Evolutionary conservation across 1,140 invertebrate genomes (phyloP).

Genomic region (Caenorhabditis remanei): DNA sequence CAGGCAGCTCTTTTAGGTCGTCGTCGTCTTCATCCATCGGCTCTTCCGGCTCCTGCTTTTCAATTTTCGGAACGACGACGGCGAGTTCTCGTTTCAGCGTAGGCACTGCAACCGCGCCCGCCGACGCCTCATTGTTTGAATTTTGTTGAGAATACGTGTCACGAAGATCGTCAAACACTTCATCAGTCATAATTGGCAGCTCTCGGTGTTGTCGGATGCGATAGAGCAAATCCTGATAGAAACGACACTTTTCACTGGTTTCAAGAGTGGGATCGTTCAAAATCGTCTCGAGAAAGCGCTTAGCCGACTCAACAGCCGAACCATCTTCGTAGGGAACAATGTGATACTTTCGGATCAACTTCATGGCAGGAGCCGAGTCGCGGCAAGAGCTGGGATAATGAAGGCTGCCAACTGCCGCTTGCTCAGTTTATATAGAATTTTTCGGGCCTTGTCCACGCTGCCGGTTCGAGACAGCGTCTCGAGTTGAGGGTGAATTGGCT

Average conservation of each 20-base stretch:
- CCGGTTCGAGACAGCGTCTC: background rate
- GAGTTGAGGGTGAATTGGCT: background rate
- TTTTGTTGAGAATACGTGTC: too few relatives aligned
- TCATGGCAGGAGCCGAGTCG: background rate
- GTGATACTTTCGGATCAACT: slow-evolving; percentile 7
- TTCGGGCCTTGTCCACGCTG: background rate
- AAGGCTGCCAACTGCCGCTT: background rate
- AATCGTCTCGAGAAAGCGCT: background rate
- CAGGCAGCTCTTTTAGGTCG: too few relatives aligned
- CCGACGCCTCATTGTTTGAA: too few relatives aligned
- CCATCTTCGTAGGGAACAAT: background rate
- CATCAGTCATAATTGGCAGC: background rate
- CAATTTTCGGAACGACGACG: too few relatives aligned
- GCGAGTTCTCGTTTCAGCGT: too few relatives aligned
- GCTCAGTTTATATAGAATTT: background rate
- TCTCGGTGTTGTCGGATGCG: background rate
- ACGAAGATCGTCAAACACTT: background rate
- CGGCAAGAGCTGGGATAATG: background rate
- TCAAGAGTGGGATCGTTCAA: background rate
- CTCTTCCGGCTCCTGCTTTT: too few relatives aligned
- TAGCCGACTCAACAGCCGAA: background rate
- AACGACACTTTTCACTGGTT: background rate
- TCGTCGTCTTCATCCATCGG: too few relatives aligned
- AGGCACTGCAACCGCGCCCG: too few relatives aligned
- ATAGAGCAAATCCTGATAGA: background rate